phyloP scores from a whole-genome alignment of 2,888 invertebrate species.

The Lasioglossum figueresi region DNA sequence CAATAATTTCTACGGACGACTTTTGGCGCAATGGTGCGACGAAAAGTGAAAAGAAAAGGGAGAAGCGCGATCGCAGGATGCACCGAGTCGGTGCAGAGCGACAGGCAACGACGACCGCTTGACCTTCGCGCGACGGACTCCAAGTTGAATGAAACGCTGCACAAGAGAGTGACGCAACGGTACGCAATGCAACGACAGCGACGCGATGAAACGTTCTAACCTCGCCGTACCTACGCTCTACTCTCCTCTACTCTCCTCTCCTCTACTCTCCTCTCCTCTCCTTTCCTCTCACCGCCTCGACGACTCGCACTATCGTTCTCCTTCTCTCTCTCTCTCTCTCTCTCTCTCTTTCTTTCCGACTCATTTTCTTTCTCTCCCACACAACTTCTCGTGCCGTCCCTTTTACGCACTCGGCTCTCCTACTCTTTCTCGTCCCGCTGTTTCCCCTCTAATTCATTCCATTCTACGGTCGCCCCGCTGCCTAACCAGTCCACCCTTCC shows the following conservation, averaged over 20 bases:
- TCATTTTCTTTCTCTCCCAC: not conserved
- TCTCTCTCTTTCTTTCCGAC: not conserved
- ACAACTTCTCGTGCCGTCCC: slow-evolving; percentile 13
- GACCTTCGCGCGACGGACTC: slow-evolving; percentile 79
- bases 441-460: slow-evolving; percentile 44
- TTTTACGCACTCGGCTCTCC: slow-evolving; percentile 24
- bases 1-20: not conserved
- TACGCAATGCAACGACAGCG: slow-evolving; percentile 68
- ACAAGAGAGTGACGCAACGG: slow-evolving; percentile 78
- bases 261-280: slow-evolving; percentile 26
- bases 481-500: slow-evolving; percentile 37
- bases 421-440: slow-evolving; percentile 6
- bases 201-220: slow-evolving; percentile 63
- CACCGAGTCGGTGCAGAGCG: slow-evolving; percentile 33
- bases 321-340: slow-evolving; percentile 17
- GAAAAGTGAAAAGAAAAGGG: slow-evolving; percentile 20
- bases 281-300: slow-evolving; percentile 3
- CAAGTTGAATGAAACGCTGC: slow-evolving; percentile 81
- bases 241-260: too few relatives aligned
- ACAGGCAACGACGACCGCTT: slow-evolving; percentile 77
- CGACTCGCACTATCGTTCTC: slow-evolving; percentile 6
- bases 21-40: not conserved
- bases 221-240: slow-evolving; percentile 43
- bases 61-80: slow-evolving; percentile 25
- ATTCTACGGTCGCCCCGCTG: not conserved